Evolutionary conservation across 2,888 invertebrate species (phyloP).

Genomic region (Nemotelus pantherinus): DNA sequence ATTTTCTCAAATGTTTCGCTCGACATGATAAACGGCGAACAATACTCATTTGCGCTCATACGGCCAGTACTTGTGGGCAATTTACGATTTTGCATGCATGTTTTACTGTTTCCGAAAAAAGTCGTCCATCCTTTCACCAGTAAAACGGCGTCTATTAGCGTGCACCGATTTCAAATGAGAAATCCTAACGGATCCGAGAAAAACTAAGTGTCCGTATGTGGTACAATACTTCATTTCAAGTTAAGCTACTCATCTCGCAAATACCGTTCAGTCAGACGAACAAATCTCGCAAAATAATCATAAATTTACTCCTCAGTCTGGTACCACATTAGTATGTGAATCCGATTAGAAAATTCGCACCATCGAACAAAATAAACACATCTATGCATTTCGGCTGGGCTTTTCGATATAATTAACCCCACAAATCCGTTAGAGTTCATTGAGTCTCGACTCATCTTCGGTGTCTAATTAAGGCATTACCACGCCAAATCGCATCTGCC

Average conservation of each 20-base stretch:
- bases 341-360: slow-evolving; percentile 39
- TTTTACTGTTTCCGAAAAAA: background rate
- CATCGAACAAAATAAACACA: slow-evolving; percentile 38
- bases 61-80: background rate
- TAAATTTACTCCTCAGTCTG: slow-evolving; percentile 20
- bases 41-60: no score
- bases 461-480: slow-evolving; percentile 42
- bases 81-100: slow-evolving; percentile 14
- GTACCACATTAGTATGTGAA: slow-evolving; percentile 20
- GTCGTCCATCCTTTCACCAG: background rate
- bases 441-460: slow-evolving; percentile 40
- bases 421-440: slow-evolving; percentile 41
- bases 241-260: slow-evolving; percentile 21
- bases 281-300: slow-evolving; percentile 28
- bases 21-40: no score
- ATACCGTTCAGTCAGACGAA: slow-evolving; percentile 14
- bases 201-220: slow-evolving; percentile 39
- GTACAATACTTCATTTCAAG: slow-evolving; percentile 20
- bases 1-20: no score
- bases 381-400: slow-evolving; percentile 10
- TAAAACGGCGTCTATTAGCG: background rate
- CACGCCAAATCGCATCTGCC: slow-evolving; percentile 21
- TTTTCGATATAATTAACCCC: slow-evolving; percentile 39
- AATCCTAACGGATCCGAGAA: slow-evolving; percentile 30
- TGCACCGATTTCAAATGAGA: slow-evolving; percentile 11